A percentile compares a stretch with the other conserved stretches of the same genome.
These are phyloP conservation scores for Drosophila prosaltans DNA, from an alignment of 1,140 invertebrate genomes.

Conservation along the genomic window DNA sequence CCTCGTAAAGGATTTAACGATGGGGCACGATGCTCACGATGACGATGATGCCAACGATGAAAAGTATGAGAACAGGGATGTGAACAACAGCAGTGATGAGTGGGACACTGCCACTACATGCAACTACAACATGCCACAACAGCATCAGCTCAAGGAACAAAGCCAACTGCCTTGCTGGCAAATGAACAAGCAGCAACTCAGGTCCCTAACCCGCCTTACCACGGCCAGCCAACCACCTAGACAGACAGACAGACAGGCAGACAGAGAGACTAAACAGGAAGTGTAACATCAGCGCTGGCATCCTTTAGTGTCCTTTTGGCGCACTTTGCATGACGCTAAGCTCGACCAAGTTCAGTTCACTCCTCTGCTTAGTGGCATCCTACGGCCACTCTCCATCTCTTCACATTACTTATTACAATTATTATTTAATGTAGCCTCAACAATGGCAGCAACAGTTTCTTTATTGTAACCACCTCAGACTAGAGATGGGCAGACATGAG, in stretches of 20 bases:
- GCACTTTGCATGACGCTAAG: constrained; percentile 78
- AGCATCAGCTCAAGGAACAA: constrained; percentile 61
- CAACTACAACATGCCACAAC: constrained; percentile 50
- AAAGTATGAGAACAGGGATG: constrained; percentile 21
- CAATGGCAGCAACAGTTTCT: constrained; percentile 62
- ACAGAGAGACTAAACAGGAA: constrained; percentile 46
- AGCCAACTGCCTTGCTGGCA: constrained; percentile 50
- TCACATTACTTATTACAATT: constrained; percentile 79
- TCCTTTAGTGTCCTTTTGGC: constrained; percentile 75
- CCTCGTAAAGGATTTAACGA: constrained; percentile 58
- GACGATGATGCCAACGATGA: constrained; percentile 24
- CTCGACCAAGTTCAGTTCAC: constrained; percentile 47
- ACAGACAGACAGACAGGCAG: constrained; percentile 27
- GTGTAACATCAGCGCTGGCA: constrained; percentile 78
- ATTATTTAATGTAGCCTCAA: constrained; percentile 75
- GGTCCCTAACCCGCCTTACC: constrained; percentile 26
- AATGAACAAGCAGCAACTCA: constrained; percentile 60
- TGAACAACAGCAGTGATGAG: constrained; percentile 54
- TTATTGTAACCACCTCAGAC: constrained; percentile 22
- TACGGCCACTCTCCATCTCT: constrained; percentile 31
- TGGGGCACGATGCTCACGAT: constrained; percentile 45
- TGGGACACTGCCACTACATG: constrained; percentile 51
- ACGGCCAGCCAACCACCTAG: constrained; percentile 26
- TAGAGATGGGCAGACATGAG: constrained; percentile 44
- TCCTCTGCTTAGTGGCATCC: constrained; percentile 42